Conservation (phyloP, 2,113 vertebrate genomes). For the Corvus moneduloides region DNA sequence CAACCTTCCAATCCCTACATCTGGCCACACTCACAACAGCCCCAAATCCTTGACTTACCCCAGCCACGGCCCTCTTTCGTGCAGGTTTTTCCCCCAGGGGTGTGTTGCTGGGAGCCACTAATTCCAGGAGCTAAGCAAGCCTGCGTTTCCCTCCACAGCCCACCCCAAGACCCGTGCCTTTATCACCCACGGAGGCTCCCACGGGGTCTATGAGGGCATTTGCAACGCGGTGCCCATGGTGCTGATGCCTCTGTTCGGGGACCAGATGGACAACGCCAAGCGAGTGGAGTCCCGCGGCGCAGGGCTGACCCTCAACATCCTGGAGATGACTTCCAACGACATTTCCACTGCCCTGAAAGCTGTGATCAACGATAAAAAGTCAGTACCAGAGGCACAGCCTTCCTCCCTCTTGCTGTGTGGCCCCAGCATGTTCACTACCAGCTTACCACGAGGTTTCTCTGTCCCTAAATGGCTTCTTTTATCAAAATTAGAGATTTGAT, state of each 20-base stretch:
- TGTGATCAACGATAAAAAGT: conserved; percentile 87
- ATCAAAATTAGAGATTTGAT: background rate
- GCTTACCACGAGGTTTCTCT: background rate
- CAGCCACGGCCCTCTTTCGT: too few species aligned
- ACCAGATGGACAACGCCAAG: conserved; percentile 88
- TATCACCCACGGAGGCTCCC: conserved; percentile 90
- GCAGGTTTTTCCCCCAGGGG: background rate
- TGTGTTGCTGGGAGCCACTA: background rate
- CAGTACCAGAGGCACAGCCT: conserved; percentile 4
- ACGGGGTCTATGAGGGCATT: conserved; percentile 88
- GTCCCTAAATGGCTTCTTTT: background rate
- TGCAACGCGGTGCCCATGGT: conserved; percentile 92
- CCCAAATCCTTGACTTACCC: background rate
- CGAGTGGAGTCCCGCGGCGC: conserved; percentile 78
- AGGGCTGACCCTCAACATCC: conserved; percentile 80
- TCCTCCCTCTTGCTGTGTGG: background rate
- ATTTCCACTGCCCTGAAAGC: conserved; percentile 78
- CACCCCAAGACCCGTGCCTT: conserved; percentile 88
- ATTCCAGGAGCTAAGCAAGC: background rate
- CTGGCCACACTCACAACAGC: background rate
- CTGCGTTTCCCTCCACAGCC: conserved; percentile 63
- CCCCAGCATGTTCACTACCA: background rate
- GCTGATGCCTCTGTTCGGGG: conserved; percentile 84
- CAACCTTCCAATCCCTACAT: background rate
- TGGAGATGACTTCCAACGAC: conserved; percentile 76